Evolutionary conservation across 92 coral and sea anemone species (phyloP), one percentile per base, ranked within the genome.

Genomic region (Siderastrea radians): DNA sequence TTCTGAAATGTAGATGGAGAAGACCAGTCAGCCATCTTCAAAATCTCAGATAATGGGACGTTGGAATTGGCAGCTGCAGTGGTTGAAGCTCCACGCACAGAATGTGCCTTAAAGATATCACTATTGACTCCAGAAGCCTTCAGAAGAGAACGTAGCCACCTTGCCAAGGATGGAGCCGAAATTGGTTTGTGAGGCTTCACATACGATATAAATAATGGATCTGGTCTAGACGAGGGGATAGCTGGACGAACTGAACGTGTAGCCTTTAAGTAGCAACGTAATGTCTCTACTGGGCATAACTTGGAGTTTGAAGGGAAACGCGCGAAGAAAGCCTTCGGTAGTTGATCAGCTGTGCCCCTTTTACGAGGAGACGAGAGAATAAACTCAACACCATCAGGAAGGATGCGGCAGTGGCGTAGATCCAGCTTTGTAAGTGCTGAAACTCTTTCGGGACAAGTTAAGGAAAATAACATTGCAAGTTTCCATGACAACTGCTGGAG

Each of bases 11-110:
- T 73, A 6, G 74, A 77, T 3, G 72, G 52, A n/a, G 90, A 14
- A 38, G 93, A 90, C 93, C 93, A 90, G 78, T 80, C 90, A 62
- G 90, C 82, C 90, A 90, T 85, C 38, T 65, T 78, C 73, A 90
- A 83, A 17, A 85, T 90, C 13, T 70, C 69, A 2, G 79, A 48
- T 7, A 85, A 19, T 3, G 83, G 90, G 7, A 89, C 93, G 15
- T 72, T 74, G 38, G 63, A 47, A 71, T 89, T 84, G 48, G 85
- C 87, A 15, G 93, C 89, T 76, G 88, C 89, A 44, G 89, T 83
- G n/a, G 93, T 84, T 44, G 81, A 68, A 38, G 89, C 93, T 66
- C 87, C 74, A 15, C 84, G 79, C 45, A 88, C 84, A 45, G 89
- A 83, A 74, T 89, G 85, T 50, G 92, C 92, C 43, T 82, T 63